These are phyloP conservation scores for Liodrosophila aerea DNA, from an alignment of 2,888 invertebrate genomes.

Conservation along the genomic window DNA sequence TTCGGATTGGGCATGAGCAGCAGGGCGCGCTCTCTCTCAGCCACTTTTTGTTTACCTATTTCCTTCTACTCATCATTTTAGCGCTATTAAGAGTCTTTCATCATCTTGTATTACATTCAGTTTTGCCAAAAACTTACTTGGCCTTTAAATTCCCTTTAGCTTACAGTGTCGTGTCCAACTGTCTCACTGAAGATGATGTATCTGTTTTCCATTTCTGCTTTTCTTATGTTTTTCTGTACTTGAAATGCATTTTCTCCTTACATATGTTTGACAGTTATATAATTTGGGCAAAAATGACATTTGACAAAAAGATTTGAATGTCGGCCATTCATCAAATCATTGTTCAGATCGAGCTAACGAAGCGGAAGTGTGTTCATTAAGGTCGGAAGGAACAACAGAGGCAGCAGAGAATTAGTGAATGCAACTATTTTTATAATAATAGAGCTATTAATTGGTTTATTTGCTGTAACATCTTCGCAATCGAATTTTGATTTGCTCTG, in stretches of 20 bases:
- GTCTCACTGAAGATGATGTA: conserved; percentile 53
- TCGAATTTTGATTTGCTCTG: too few relatives aligned
- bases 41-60: conserved; percentile 5
- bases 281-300: conserved; percentile 42
- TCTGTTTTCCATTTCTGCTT: conserved; percentile 39
- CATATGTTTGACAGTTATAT: conserved; percentile 46
- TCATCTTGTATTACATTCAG: conserved; percentile 32
- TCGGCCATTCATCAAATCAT: conserved; percentile 63
- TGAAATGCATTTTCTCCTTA: conserved; percentile 50
- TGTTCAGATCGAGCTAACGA: conserved; percentile 42
- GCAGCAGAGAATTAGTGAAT: too few relatives aligned
- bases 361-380: background rate
- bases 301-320: conserved; percentile 39
- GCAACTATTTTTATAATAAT: too few relatives aligned
- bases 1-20: conserved; percentile 26
- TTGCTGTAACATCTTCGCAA: too few relatives aligned
- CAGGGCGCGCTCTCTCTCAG: too few relatives aligned
- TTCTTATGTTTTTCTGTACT: background rate
- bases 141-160: conserved; percentile 51
- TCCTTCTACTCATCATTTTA: conserved; percentile 28
- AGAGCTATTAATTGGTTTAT: too few relatives aligned
- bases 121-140: conserved; percentile 18
- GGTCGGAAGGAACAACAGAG: too few relatives aligned
- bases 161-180: too few relatives aligned
- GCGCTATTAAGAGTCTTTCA: conserved; percentile 64